Conservation (phyloP, 2,113 vertebrate genomes). For the Pampusana beccarii region DNA sequence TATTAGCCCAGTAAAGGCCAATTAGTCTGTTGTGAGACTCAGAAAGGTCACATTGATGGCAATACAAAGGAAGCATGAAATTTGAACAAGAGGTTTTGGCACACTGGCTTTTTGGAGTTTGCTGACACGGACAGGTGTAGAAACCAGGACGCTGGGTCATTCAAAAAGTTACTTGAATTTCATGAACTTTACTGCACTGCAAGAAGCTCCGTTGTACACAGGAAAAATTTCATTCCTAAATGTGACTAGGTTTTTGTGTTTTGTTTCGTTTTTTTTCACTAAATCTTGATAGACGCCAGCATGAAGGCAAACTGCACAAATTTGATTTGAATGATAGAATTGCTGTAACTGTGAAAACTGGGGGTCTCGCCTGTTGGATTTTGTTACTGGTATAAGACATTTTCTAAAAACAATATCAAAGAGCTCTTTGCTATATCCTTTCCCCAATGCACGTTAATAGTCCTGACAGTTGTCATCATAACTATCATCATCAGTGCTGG, state of each 20-base stretch:
- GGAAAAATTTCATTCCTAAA: neutral
- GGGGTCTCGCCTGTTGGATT: neutral
- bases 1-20: neutral
- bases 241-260: neutral
- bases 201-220: neutral
- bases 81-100: neutral
- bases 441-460: neutral
- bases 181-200: neutral
- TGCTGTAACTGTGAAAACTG: neutral
- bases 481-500: neutral
- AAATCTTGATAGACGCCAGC: neutral
- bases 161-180: conserved; percentile 2
- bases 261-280: neutral
- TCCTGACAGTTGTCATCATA: conserved; percentile 11
- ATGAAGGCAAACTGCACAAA: neutral
- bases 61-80: neutral
- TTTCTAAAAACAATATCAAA: neutral
- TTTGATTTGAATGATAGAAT: neutral
- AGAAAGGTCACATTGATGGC: neutral
- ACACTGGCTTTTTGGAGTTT: neutral
- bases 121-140: neutral
- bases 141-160: neutral
- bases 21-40: neutral
- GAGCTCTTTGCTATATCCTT: neutral
- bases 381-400: neutral